Base-by-base conservation (phyloP, 2,888 invertebrate genomes). In the Aspidapion aeneum region DNA sequence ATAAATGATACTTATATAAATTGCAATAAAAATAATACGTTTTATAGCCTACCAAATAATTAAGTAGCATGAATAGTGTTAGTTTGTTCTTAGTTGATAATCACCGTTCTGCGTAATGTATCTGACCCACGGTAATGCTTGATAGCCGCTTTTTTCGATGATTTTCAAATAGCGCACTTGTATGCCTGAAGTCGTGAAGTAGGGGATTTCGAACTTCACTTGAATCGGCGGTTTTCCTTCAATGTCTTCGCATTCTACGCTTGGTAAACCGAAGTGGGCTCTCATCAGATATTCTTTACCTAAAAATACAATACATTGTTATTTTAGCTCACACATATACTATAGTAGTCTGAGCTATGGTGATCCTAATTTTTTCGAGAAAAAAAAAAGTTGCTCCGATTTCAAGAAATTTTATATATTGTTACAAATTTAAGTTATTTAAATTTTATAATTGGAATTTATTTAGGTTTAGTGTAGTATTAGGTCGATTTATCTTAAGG, bases 101-200 rank as follows among this genome's bases (percentile, higher is more conserved):
- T 99, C 98, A 59, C 98, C 98, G 79, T 98, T 98, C 79, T 98
- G 98, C 51, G 98, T 99, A 69, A 99, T 98, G 79, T 98, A 99
- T n/a, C 98, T 85, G 2, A 98, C 98, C 98, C 98, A 98, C 0
- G 98, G 98, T 67, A 99, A 79, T 0, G 98, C 98, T 81, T 98
- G 98, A 79, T 98, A 98, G 0, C 98, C 98, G 80, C 96, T 97
- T 82, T 99, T 98, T 77, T 98, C 98, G 74, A 99, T 98, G 73
- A 98, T 98, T 82, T 98, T 98, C 77, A 98, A 82, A 77, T 98
- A 97, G 61, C 97, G 87, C 2, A 93, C 96, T 86, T 98, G 98
- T 74, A 99, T 98, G 48, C 98, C 98, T 21, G 97, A 97, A 35
- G 98, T 98, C 0, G 98, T 98, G 75, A 98, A 98, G 77, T 98